Base-by-base conservation (phyloP, 2,113 vertebrate species). In the Macrotis lagotis region DNA sequence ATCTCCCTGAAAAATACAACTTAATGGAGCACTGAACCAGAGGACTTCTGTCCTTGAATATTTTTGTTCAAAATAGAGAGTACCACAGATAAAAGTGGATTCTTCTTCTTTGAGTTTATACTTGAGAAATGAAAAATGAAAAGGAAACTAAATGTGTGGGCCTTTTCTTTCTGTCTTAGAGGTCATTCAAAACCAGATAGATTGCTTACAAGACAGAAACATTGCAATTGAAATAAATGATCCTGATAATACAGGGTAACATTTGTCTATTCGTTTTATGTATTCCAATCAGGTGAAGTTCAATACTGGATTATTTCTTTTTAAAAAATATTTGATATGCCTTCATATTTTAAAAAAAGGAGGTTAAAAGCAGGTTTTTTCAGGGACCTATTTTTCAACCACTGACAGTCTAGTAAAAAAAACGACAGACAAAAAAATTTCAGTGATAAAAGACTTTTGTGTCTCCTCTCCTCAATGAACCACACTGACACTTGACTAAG, bases 191-290 rank as follows among this genome's bases (percentile, higher is more conserved):
- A 88, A 96, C 19, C 47, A 96, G 55, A 93, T 22, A 95, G 12
- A 88, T 88, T 97, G 51, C 95, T 98, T 97, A 96, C 31, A 92
- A 95, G 90, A 97, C 24, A 94, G 95, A 98, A 97, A 4, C 9
- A 74, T 51, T 97, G 50, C 8, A 96, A 25, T 88, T 97, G 91
- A 98, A 97, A 94, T 96, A 97, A 97, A 95, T 59, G 0, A 97
- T 95, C 92, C 92, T 91, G 50, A 90, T 94, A 97, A 96, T 0
- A 0, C 91, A 93, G 96, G 53, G 92, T 95, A 97, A 98, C 97
- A 96, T 44, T 47, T 96, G 4, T 50, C 96, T 0, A 25, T 96
- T 96, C 96, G 96, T 96, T 97, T 97, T 94, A 90, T 50, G 19
- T 92, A 95, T 96, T 97, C 96, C 93, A 97, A 47, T 94, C 90